Conservation (phyloP, 1,140 invertebrate genomes). For the Lineus longissimus region DNA sequence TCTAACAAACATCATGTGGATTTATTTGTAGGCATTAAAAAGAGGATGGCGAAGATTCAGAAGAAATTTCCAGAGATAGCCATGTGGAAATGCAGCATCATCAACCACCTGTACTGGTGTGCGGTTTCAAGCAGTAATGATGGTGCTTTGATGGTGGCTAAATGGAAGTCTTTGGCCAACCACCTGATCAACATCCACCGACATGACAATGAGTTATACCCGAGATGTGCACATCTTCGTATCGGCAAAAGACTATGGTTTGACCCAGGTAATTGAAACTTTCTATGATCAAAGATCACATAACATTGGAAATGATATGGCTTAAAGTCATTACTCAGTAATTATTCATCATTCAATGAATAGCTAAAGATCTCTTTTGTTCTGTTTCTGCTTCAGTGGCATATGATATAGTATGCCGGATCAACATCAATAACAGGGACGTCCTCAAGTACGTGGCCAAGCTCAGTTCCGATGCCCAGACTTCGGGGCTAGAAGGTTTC, state of each 20-base stretch:
- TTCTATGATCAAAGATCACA: background rate
- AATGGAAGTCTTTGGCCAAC: constrained; percentile 1
- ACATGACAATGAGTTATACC: background rate
- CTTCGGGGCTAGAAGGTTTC: constrained; percentile 2
- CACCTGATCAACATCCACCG: background rate
- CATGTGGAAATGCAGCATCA: background rate
- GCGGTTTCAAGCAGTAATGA: background rate
- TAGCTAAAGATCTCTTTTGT: no score
- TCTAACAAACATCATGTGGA: no score
- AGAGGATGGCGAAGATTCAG: background rate
- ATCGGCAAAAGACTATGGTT: background rate
- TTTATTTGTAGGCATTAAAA: background rate
- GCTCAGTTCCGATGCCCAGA: background rate
- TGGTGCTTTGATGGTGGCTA: background rate
- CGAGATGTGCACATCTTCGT: background rate
- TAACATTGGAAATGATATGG: background rate
- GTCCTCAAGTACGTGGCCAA: background rate
- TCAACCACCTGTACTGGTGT: constrained; percentile 1
- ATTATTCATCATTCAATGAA: background rate
- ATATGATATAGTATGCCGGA: background rate
- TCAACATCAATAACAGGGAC: background rate
- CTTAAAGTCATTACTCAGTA: background rate
- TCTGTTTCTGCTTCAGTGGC: background rate
- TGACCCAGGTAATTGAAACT: background rate
- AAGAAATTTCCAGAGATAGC: background rate